A percentile compares a stretch with the other conserved stretches of the same genome.
These are phyloP conservation scores for Tholera decimalis DNA, from an alignment of 2,888 invertebrate genomes.

Conservation along the genomic window DNA sequence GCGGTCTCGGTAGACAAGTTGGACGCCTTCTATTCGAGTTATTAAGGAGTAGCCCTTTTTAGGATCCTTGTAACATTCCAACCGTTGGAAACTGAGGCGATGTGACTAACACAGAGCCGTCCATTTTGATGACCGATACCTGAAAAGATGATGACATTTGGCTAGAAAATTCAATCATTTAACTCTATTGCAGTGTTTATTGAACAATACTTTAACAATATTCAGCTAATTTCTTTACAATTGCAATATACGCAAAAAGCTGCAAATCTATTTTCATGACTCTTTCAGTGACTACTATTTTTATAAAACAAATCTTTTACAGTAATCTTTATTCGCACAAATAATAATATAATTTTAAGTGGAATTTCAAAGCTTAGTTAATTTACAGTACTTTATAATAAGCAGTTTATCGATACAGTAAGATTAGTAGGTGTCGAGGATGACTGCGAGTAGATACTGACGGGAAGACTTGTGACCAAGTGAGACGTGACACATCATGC, in stretches of 20 bases:
- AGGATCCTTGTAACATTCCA: slow-evolving; percentile 50
- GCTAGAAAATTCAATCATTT: slow-evolving; percentile 21
- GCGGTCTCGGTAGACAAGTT: slow-evolving; percentile 57
- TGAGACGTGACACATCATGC: slow-evolving; percentile 88
- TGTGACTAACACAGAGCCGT: slow-evolving; percentile 73
- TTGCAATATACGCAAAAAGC: slow-evolving; percentile 48
- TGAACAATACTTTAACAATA: slow-evolving; percentile 25
- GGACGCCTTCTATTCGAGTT: slow-evolving; percentile 59
- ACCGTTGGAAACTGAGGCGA: slow-evolving; percentile 63
- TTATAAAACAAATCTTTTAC: slow-evolving; percentile 66
- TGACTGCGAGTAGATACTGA: slow-evolving; percentile 59
- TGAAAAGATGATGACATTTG: slow-evolving; percentile 36
- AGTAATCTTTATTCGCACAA: slow-evolving; percentile 65
- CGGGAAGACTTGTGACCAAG: slow-evolving; percentile 78
- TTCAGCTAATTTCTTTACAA: slow-evolving; percentile 46
- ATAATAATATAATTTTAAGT: slow-evolving; percentile 52
- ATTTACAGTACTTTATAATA: slow-evolving; percentile 54
- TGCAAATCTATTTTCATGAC: slow-evolving; percentile 69
- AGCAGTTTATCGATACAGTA: slow-evolving; percentile 56
- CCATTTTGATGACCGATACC: slow-evolving; percentile 71
- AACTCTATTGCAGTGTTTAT: slow-evolving; percentile 16
- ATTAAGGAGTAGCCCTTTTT: slow-evolving; percentile 63
- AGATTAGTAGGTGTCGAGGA: slow-evolving; percentile 61
- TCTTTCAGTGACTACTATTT: slow-evolving; percentile 69
- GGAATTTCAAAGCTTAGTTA: slow-evolving; percentile 51